Evolutionary conservation across 2,113 vertebrate species (phyloP), one percentile per base, ranked within the genome.

Genomic region (Eptesicus fuscus): DNA sequence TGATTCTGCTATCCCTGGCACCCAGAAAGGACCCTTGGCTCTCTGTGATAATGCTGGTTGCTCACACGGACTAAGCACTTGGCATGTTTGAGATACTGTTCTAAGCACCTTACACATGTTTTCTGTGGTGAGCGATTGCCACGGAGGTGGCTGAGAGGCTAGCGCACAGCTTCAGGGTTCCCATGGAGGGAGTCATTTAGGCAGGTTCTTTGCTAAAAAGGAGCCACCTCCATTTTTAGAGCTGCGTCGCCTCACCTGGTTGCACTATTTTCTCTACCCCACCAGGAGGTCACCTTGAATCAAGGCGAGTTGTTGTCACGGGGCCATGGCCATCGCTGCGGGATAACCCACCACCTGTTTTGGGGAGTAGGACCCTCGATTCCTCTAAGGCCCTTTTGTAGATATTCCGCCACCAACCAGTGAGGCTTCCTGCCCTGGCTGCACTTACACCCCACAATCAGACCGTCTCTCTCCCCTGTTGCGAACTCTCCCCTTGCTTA

Each of bases 301-400:
- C 35, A 65, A 65, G 40, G 56, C 3, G 9, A 25, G 35, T 18
- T 4, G 9, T 6, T 47, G 11, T 71, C 49, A 37, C 14, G 3
- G 1, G 22, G 79, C 74, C 23, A 5, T 0, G 14, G 37, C 47
- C 22, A 0, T 3, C 56, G 23, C 59, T 5, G 0, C 25, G 53
- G 80, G 56, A 37, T 25, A 59, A 63, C 28, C 47, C 22, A 13
- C 20, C 71, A 0, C 61, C 67, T 63, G 7, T 20, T 47, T 49
- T 14, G 13, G 32, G 87, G 35, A 79, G 13, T 9, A 23, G 70
- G 69, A 7, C 22, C 22, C 35, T 18, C 4, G 7, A 25, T 12
- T 44, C 4, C 9, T 53, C 28, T 37, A 44, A 67, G 44, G 49
- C 51, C 37, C 37, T 40, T 69, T 23, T 2, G 32, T 22, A 65